Percentiles rank a stretch among this genome's conserved stretches.
Conservation (phyloP, 2,888 invertebrate species). For the Lumbricus terrestris region DNA sequence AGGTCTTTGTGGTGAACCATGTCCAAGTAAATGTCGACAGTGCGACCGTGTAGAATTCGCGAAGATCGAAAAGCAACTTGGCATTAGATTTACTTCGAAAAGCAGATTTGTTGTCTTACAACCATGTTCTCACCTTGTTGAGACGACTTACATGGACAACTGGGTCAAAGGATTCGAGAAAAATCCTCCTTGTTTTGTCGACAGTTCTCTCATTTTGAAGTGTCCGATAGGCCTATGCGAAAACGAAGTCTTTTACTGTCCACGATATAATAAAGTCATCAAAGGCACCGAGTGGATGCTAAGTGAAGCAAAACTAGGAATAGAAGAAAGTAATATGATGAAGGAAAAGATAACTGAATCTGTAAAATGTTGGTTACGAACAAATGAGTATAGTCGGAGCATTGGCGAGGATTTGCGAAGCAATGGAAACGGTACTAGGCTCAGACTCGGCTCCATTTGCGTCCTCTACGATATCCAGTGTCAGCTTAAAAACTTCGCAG, state of each 20-base stretch:
- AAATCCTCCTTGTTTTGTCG: constrained; percentile 22
- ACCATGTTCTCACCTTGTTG: constrained; percentile 55
- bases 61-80: neutral
- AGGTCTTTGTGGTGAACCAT: constrained; percentile 73
- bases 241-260: neutral
- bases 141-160: constrained; percentile 54
- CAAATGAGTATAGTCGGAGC: neutral
- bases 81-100: constrained; percentile 51
- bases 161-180: constrained; percentile 43
- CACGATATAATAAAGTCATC: neutral
- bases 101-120: constrained; percentile 58
- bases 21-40: constrained; percentile 66
- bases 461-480: neutral
- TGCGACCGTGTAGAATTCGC: constrained; percentile 61
- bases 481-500: neutral
- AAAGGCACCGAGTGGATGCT: neutral
- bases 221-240: neutral
- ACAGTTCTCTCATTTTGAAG: neutral
- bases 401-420: neutral
- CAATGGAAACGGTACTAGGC: neutral
- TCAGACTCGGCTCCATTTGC: neutral
- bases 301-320: neutral
- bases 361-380: neutral
- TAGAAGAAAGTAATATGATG: neutral
- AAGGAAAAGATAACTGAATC: neutral